Base-by-base conservation (phyloP, 1,140 invertebrate species). In the Spodoptera litura region DNA sequence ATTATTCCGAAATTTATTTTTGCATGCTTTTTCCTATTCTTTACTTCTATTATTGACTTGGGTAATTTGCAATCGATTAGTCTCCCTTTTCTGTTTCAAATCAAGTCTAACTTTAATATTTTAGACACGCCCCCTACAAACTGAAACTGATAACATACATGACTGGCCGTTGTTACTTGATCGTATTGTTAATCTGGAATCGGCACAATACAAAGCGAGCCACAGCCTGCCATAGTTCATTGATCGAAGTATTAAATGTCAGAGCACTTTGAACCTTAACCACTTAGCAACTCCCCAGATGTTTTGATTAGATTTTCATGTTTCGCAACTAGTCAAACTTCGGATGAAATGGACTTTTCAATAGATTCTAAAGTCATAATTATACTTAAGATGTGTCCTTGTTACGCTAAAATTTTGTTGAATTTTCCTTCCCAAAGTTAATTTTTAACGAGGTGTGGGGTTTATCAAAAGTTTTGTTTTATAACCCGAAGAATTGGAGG, bases 261-360 rank as follows among this genome's bases (percentile, higher is more conserved):
- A 76, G 56, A 81, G 76, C 52, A 70, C 66, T 70, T 70, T n/a
- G 49, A 77, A 73, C 61, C 62, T 74, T 52, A 58, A 80, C 71
- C 81, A 78, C 78, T 85, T 56, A 72, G 31, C 55, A 82, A 83
- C 80, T 55, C 56, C 51, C 70, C 71, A 80, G 80, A 80, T 83
- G 83, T 83, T 85, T 81, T 85, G 84, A 87, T 88, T 84, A 87
- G 85, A 86, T 86, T 85, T 87, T 84, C 83, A 81, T 81, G 81
- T 83, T 87, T 72, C 44, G 44, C 31, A 78, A 78, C 76, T 71
- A 71, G 53, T 38, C 49, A 66, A 78, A 78, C 55, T 78, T 78
- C 2, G 76, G 27, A 70, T 51, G 55, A 49, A 76, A 76, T 66
- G 74, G 61, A 76, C 74, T 76, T 76, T 76, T 66, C 61, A 76